Evolutionary conservation across 2,888 invertebrate genomes (phyloP).

Genomic region (Pherbina coryleti): DNA sequence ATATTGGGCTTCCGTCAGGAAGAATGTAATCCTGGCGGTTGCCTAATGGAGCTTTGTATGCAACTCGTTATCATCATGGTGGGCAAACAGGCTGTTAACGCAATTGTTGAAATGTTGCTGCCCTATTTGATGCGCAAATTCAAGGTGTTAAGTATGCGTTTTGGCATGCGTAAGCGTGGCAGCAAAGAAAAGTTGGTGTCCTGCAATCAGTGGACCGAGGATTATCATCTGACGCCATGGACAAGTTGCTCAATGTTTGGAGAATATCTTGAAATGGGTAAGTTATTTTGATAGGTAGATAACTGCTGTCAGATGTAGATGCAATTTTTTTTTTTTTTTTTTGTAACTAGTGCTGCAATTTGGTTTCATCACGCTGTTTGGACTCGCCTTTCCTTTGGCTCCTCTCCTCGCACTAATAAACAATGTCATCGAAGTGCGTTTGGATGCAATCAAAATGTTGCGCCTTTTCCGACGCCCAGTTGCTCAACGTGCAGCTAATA

Average conservation of each 20-base stretch:
- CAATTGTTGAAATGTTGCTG: constrained; percentile 81
- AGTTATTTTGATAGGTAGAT: constrained; percentile 39
- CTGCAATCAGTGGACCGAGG: constrained; percentile 80
- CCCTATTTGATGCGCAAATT: constrained; percentile 74
- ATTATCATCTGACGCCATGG: constrained; percentile 77
- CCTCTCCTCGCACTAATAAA: constrained; percentile 86
- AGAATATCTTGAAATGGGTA: constrained; percentile 90
- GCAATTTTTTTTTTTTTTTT: not conserved
- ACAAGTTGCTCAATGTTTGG: constrained; percentile 79
- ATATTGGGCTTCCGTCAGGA: constrained; percentile 80
- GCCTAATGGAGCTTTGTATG: constrained; percentile 86
- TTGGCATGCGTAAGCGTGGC: constrained; percentile 69
- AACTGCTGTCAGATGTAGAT: not conserved
- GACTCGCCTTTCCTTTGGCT: constrained; percentile 87
- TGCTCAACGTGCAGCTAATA: constrained; percentile 79
- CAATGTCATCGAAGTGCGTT: constrained; percentile 85
- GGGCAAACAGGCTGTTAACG: constrained; percentile 86
- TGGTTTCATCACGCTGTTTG: constrained; percentile 88
- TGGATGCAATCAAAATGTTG: constrained; percentile 86
- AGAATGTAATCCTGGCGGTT: constrained; percentile 88
- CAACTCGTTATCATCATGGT: constrained; percentile 89
- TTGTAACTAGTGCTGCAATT: constrained; percentile 81
- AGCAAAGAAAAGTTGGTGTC: constrained; percentile 69
- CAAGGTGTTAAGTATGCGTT: constrained; percentile 68
- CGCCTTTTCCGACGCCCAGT: constrained; percentile 81